A percentile compares a stretch with the other conserved stretches of the same genome.
These are phyloP conservation scores for Creontiades dilutus DNA, from an alignment of 2,888 invertebrate species.

Conservation along the genomic window DNA sequence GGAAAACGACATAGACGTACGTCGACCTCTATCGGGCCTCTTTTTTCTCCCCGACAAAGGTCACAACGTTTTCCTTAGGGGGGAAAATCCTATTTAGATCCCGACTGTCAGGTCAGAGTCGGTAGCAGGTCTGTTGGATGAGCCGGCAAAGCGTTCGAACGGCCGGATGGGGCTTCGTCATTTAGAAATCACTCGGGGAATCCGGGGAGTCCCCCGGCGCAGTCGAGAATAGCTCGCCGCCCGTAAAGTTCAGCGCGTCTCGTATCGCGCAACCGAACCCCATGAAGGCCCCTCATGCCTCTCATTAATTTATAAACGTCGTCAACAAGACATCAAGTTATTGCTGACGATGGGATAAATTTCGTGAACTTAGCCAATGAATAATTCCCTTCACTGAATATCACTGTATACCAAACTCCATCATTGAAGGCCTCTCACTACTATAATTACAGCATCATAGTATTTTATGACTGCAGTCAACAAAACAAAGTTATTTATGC, in stretches of 20 bases:
- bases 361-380: no score
- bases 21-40: not conserved
- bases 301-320: not conserved
- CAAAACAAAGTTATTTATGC: no score
- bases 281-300: not conserved
- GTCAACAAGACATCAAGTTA: not conserved
- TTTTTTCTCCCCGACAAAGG: not conserved
- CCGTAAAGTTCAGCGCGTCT: conserved; percentile 51
- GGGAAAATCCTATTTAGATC: conserved; percentile 28
- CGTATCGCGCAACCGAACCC: not conserved
- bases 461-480: no score
- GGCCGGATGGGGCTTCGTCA: conserved; percentile 10
- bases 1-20: conserved; percentile 10
- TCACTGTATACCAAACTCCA: no score
- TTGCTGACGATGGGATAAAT: not conserved
- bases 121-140: not conserved
- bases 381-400: not conserved
- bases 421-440: no score
- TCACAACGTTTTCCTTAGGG: not conserved
- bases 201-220: conserved; percentile 24
- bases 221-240: conserved; percentile 53
- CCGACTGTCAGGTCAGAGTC: not conserved
- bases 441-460: no score
- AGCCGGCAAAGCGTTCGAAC: not conserved
- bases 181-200: conserved; percentile 52